Conservation (phyloP, 92 coral and sea anemone species). For the Pocillopora meandrina region DNA sequence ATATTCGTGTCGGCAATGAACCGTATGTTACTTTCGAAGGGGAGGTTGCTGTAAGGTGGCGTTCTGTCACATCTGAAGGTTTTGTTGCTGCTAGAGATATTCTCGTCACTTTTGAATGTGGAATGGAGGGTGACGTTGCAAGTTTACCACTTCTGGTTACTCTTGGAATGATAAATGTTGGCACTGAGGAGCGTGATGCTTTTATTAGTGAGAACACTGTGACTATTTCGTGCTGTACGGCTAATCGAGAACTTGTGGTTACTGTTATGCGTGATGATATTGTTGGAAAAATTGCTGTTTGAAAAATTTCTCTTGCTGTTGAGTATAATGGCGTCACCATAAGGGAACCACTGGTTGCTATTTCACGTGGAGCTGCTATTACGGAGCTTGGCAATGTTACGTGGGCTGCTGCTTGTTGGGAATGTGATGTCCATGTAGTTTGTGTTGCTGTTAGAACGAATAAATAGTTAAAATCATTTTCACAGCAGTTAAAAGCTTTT, state of each 20-base stretch:
- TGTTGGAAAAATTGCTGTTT: not conserved
- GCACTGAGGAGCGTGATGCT: not conserved
- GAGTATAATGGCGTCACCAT: too few species aligned
- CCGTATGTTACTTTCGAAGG: not conserved
- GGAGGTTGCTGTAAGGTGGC: constrained; percentile 6
- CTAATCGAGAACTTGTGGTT: not conserved
- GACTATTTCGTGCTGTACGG: too few species aligned
- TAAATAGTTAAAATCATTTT: too few species aligned
- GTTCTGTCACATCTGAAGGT: not conserved
- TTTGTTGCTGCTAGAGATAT: constrained; percentile 8
- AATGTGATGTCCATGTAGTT: too few species aligned
- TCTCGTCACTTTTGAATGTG: not conserved
- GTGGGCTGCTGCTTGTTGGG: too few species aligned
- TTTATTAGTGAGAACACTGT: too few species aligned
- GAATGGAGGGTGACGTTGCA: not conserved
- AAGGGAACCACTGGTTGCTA: too few species aligned
- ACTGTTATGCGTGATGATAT: constrained; percentile 2
- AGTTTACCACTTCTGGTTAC: not conserved
- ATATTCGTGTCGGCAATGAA: not conserved
- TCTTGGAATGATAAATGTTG: too few species aligned
- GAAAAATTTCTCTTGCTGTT: not conserved
- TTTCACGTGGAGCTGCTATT: too few species aligned
- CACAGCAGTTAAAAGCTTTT: too few species aligned
- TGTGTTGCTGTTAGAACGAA: too few species aligned
- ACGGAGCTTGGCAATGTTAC: too few species aligned